Evolutionary conservation across 2,888 invertebrate species (phyloP), one percentile per base, ranked within the genome.

Genomic region (Scaptodrosophila latifasciaeformis): DNA sequence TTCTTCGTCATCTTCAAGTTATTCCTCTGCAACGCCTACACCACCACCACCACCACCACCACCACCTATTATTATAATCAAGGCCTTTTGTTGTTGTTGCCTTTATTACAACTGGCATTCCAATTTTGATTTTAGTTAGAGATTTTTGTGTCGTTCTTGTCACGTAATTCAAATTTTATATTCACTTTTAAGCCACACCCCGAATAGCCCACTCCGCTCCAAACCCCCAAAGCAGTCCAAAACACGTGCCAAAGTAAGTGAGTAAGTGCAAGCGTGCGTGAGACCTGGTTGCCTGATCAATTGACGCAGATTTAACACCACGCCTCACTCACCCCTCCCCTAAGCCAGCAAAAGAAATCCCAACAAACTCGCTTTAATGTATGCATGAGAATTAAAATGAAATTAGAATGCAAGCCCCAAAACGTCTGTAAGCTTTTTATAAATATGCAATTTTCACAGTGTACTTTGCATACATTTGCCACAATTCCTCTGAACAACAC

Each of bases 131-230:
- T 70, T 59, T 50, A 67, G 70, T 62, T 69, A 49, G 27, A n/a
- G 1, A 40, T 44, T 54, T 43, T 51, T 34, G 30, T 18, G 31
- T 59, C 65, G 53, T 57, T 69, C 54, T 68, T 65, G 77, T 80
- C 82, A 82, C 82, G 82, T 80, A 77, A 80, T 77, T 72, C 67
- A 60, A 72, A 78, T 76, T 72, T 75, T 71, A 76, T 68, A 75
- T 78, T 75, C 65, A 78, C 68, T 67, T 59, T 57, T 70, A 43
- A 46, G 55, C 54, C 10, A 24, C 49, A 21, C 31, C n/a, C 10
- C 19, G 12, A 13, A 13, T 12, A 2, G 30, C 1, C 13, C 1
- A 35, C 18, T 4, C 21, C 18, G 9, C 1, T n/a, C 10, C 18
- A 35, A 10, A 7, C 1, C 1, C 9, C 27, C 47, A 6, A 6